Evolutionary conservation across 2,888 invertebrate species (phyloP), one percentile per base, ranked within the genome.

Genomic region (Volucella zonaria): DNA sequence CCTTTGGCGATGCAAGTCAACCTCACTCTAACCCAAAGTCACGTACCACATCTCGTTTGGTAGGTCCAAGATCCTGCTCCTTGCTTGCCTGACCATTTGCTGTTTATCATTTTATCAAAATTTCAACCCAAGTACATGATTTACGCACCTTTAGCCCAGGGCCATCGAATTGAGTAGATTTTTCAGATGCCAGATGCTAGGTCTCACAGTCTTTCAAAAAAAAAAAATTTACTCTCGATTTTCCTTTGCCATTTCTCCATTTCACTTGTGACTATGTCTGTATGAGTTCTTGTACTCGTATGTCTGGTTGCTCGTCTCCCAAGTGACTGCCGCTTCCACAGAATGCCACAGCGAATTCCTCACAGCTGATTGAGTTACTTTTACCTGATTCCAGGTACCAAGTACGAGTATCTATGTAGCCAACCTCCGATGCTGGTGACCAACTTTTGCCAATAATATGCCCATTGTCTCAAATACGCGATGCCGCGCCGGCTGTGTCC

Each of bases 391-490:
- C 67, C 51, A 54, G 45, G 59, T 66, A 61, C 18, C 40, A 74
- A 52, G 64, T 43, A 47, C 61, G 8, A 40, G 40, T 12, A 40
- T 2, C 9, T 31, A 8, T 9, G 11, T 56, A 49, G 42, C 4
- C 10, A 38, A 18, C 54, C 45, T 56, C 73, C 47, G 58, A 51
- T 15, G 56, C 56, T 14, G 67, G 58, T 66, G 80, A 76, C 83
- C 83, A 85, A 76, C 83, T 80, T 80, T 85, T 80, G 70, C 79
- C 75, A 71, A 79, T 82, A 62, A 78, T 45, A 74, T 75, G 70
- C 8, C 82, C 74, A 85, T 85, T 85, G 80, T 80, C 75, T 85
- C 76, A 80, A 67, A 56, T 54, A 54, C 59, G 14, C 58, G 61
- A 45, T 59, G 49, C 76, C 14, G 11, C n/a, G 8, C 3, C 61